Base-by-base conservation (phyloP, 2,113 vertebrate species). In the Nansenia antarctica region DNA sequence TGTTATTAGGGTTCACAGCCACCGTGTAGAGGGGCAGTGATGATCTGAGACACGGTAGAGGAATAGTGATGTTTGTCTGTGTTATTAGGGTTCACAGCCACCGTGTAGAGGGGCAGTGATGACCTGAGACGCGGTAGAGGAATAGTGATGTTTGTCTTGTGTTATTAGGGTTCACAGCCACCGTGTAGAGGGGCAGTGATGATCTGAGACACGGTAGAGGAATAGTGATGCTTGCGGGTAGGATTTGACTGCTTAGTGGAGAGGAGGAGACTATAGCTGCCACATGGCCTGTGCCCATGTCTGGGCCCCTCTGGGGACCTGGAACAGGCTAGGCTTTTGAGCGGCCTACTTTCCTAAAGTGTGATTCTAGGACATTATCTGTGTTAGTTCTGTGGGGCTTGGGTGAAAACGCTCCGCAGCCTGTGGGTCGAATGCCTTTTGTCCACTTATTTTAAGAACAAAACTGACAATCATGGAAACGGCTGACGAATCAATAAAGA, bases 321-420 rank as follows among this genome's bases (percentile, higher is more conserved):
- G 6, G 15, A 57, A 32, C 42, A 54, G 72, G 39, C 59, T 22
- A 52, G 26, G 62, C 60, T 72, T n/a, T 27, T 18, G 59, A 72
- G 59, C 30, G 78, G 55, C 82, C 79, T 81, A 85, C 39, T 82
- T 82, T 79, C 45, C 14, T 18, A n/a, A 64, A 82, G 74, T 75
- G 70, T 68, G 70, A 71, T 84, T 82, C 69, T 84, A 68, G 79
- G 79, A 57, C 77, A 79, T 73, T 75, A 77, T 77, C 45, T 68
- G 73, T 77, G 77, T 73, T 81, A 74, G 70, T 65, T 62, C 70
- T 66, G 45, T 14, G 58, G 66, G 76, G 61, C 15, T 39, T 39
- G 45, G 61, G 20, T 20, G 59, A 30, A n/a, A 37, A 31, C 65
- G 29, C 55, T 27, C 2, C n/a, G 60, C 52, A 27, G 55, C 26